These are phyloP conservation scores for Colletes gigas DNA, from an alignment of 1,140 invertebrate genomes.

Conservation along the genomic window DNA sequence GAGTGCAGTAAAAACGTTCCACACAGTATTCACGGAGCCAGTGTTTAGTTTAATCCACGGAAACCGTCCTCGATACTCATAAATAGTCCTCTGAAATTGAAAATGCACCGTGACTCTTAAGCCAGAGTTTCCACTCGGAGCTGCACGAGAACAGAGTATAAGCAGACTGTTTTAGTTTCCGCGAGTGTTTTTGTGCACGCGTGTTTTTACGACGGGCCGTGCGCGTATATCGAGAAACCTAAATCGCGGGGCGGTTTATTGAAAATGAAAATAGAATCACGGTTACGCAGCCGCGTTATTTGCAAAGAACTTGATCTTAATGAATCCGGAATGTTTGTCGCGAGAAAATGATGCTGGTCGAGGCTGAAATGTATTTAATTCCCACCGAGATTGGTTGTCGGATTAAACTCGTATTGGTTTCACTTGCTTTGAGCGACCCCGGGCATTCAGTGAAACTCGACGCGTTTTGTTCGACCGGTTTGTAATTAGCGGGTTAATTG, in stretches of 20 bases:
- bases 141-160: neutral
- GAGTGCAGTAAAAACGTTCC: neutral
- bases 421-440: neutral
- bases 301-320: neutral
- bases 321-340: neutral
- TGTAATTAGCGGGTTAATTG: conserved; percentile 1
- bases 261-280: conserved; percentile 1
- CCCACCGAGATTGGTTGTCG: neutral
- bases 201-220: neutral
- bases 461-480: neutral
- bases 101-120: neutral
- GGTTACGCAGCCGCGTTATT: neutral
- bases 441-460: neutral
- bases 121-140: neutral
- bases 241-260: neutral
- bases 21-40: neutral
- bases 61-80: neutral
- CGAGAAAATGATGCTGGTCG: neutral
- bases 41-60: neutral
- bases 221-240: neutral
- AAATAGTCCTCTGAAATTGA: neutral
- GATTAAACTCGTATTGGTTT: neutral
- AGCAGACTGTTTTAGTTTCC: neutral
- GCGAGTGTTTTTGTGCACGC: neutral
- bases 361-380: neutral